Evolutionary conservation across 2,888 invertebrate species (phyloP).

Genomic region (Clistopyga incitator): DNA sequence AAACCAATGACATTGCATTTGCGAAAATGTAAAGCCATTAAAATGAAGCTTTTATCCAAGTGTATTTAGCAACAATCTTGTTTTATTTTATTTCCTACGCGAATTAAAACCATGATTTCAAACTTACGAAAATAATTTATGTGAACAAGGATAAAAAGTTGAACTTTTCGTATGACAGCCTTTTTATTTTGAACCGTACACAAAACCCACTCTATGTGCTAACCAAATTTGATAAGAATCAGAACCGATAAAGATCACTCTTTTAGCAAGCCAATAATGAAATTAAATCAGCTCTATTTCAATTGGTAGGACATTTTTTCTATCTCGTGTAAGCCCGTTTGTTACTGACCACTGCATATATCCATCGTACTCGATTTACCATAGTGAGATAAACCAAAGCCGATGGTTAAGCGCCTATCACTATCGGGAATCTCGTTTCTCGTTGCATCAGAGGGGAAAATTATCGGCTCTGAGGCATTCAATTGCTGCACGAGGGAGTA

Average conservation of each 20-base stretch:
- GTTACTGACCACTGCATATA: neutral
- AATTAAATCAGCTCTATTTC: neutral
- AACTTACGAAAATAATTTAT: too few species aligned
- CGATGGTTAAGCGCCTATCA: constrained; percentile 14
- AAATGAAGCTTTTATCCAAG: too few species aligned
- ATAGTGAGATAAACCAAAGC: constrained; percentile 5
- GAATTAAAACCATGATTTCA: too few species aligned
- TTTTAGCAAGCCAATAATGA: neutral
- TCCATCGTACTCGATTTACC: constrained; percentile 1
- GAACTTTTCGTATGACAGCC: too few species aligned
- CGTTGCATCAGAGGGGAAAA: constrained; percentile 11
- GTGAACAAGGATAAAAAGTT: too few species aligned
- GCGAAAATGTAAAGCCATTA: neutral
- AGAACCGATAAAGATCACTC: neutral
- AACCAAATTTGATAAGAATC: too few species aligned
- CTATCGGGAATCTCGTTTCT: constrained; percentile 26
- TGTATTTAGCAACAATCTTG: too few species aligned
- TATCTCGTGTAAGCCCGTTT: neutral
- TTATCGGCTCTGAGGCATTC: constrained; percentile 22
- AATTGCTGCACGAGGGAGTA: constrained; percentile 17
- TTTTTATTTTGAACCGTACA: too few species aligned
- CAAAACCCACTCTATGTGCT: too few species aligned
- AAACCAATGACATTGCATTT: neutral
- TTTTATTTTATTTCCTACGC: too few species aligned
- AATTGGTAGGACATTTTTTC: neutral